Base-by-base conservation (phyloP, 2,113 vertebrate genomes). In the Lates calcarifer region DNA sequence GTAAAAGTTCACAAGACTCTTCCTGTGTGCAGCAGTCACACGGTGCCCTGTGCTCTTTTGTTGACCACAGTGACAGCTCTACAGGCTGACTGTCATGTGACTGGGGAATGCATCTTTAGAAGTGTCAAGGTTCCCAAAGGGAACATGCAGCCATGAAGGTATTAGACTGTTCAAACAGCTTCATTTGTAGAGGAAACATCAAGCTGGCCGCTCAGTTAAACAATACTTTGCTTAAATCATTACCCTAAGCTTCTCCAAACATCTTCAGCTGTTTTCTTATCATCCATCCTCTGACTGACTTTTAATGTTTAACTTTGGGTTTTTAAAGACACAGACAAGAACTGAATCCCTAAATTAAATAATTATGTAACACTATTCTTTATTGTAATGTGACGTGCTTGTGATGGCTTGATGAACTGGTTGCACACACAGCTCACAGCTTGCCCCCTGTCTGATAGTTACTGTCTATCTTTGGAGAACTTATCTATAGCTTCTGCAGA, bases 401-500 rank as follows among this genome's bases (percentile, higher is more conserved):
- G 67, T 75, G 62, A 71, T 61, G 45, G 51, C 82, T 71, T 6
- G 5, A 65, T 60, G 20, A 18, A 43, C 31, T 75, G 57, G 37
- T n/a, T n/a, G 76, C 49, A 67, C 29, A 68, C 15, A 58, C 37
- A 31, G 37, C n/a, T 70, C 53, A 76, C 57, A 35, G 53, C 12
- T 17, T 10, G 70, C 33, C 26, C 24, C 53, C 75, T 76, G 84
- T 85, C 77, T 81, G 79, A 93, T 61, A 84, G 86, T 77, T 55
- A 74, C 56, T 20, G 65, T 1, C 91, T 94, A 93, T 91, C 66
- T 93, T 94, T 93, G 74, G 81, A 88, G 79, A 76, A 79, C 79
- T 78, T 92, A 93, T 94, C 86, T 89, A 93, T 84, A 92, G 90
- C 82, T 65, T 76, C 64, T 74, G 63, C 88, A 88, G 84, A 89